Evolutionary conservation across 2,797 vertebrate species (phyloP), one percentile per base, ranked within the genome.

Genomic region (Delichon dasypus): DNA sequence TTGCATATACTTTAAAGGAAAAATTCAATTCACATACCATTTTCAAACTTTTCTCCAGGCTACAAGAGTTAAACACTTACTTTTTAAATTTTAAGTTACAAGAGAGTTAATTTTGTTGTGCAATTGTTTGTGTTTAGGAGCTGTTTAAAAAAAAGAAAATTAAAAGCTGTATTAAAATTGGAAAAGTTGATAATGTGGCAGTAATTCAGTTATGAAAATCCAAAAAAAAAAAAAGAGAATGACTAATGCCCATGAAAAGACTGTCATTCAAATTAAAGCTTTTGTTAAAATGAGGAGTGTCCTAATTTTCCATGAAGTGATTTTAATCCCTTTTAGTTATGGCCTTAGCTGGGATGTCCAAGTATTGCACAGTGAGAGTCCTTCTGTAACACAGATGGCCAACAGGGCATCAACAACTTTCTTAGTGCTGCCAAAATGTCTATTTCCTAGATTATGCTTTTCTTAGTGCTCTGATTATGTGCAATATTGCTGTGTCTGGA

Each of bases 61-160:
- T 86, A 11, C 9, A 65, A 67, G 36, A 50, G 26, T 61, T 81
- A 80, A 85, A 60, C 2, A 29, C 5, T 88, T 66, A 29, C 5
- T 90, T 90, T 71, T 71, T 67, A 71, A 80, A 20, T 91, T 94
- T 94, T 86, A 91, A 86, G 53, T 92, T 83, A 88, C 44, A 81
- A 23, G 4, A n/a, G 62, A 77, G 65, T 65, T 88, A 77, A 89
- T 75, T 90, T 96, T 62, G 16, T 70, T 84, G 70, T 80, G 85
- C 34, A 91, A 88, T 81, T 92, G 55, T 40, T 91, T 91, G 34
- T 75, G 51, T 58, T 85, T 88, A 90, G 93, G 83, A 81, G 40
- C 54, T 80, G 10, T 42, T 92, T 55, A 26, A 88, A 89, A 36
- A 87, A 87, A 79, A 71, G 93, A 66, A 27, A 19, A 75, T 26